Evolutionary conservation across 2,888 invertebrate species (phyloP).

Genomic region (Eupithecia dodoneata): DNA sequence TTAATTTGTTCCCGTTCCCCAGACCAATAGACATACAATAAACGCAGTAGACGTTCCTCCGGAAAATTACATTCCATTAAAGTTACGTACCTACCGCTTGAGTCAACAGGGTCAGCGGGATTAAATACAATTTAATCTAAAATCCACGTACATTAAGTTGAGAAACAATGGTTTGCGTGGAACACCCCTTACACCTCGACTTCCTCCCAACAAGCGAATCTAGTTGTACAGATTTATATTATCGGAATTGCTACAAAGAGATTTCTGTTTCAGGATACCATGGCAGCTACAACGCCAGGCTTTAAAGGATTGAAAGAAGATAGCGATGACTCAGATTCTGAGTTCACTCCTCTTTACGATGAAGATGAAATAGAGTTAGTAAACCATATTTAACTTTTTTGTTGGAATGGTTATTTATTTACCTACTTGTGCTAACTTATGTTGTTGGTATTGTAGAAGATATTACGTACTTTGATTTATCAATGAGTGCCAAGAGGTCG

Average conservation of each 20-base stretch:
- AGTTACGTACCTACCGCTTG: neutral
- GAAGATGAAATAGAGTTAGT: constrained; percentile 76
- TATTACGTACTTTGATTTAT: neutral
- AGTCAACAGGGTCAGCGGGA: neutral
- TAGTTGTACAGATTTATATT: neutral
- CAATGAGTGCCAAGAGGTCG: neutral
- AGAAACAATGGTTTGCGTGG: neutral
- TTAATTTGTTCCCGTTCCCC: neutral
- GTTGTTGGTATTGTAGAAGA: neutral
- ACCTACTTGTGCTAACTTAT: neutral
- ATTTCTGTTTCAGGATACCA: constrained; percentile 42
- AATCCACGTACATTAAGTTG: neutral
- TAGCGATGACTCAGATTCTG: constrained; percentile 69
- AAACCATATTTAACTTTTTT: neutral
- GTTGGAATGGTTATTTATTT: neutral
- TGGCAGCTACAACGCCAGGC: constrained; percentile 64
- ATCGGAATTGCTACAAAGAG: neutral
- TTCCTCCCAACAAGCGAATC: neutral
- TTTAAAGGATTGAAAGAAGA: constrained; percentile 65
- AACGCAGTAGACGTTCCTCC: neutral
- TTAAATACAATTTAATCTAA: neutral
- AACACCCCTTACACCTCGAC: neutral
- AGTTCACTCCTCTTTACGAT: constrained; percentile 70
- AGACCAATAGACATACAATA: too few species aligned
- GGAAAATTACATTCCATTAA: neutral